Evolutionary conservation across 1,140 invertebrate genomes (phyloP).

Genomic region (Polypedilum vanderplanki): DNA sequence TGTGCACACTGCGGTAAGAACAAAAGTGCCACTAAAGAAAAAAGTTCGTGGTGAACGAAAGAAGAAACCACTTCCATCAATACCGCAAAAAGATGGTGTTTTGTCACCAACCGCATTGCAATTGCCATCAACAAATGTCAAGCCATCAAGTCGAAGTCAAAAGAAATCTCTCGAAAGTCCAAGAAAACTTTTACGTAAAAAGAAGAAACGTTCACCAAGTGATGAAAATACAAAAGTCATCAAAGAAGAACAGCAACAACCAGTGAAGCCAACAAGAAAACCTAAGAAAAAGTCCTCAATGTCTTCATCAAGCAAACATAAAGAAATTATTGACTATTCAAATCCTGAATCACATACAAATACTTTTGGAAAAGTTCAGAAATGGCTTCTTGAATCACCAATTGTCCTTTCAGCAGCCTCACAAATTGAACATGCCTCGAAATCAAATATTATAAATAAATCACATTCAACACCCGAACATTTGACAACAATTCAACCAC

Average conservation of each 20-base stretch:
- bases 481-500: slow-evolving; percentile 35
- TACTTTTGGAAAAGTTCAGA: slow-evolving; percentile 72
- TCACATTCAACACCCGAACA: slow-evolving; percentile 41
- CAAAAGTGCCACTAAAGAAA: slow-evolving; percentile 66
- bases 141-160: not conserved
- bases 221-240: slow-evolving; percentile 34
- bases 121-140: not conserved
- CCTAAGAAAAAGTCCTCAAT: slow-evolving; percentile 43
- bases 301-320: slow-evolving; percentile 45
- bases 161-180: slow-evolving; percentile 5
- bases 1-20: slow-evolving; percentile 62
- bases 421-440: slow-evolving; percentile 56
- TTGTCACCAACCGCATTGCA: slow-evolving; percentile 31
- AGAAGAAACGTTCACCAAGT: slow-evolving; percentile 32
- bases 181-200: slow-evolving; percentile 30
- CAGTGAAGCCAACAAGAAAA: slow-evolving; percentile 37
- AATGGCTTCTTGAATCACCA: slow-evolving; percentile 71
- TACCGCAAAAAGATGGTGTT: not conserved
- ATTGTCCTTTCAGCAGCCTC: slow-evolving; percentile 43
- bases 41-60: slow-evolving; percentile 60
- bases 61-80: slow-evolving; percentile 39
- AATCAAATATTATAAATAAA: slow-evolving; percentile 41
- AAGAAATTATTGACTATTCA: slow-evolving; percentile 70
- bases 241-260: slow-evolving; percentile 45
- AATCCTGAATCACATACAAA: slow-evolving; percentile 58